phyloP scores from a whole-genome alignment of 1,140 invertebrate genomes.

The Listronotus bonariensis region DNA sequence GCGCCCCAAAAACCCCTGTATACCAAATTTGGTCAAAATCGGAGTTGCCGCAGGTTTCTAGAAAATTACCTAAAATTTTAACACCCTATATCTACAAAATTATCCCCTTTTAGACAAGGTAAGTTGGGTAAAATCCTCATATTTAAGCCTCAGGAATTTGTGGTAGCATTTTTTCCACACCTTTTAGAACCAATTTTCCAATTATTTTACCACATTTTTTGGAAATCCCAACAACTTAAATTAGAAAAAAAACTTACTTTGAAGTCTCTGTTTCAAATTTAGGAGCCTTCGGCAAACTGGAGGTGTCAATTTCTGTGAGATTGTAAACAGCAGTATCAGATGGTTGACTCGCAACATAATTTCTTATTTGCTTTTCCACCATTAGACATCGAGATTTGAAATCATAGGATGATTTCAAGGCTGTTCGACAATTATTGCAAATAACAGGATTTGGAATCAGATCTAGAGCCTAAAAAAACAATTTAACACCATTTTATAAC shows the following conservation, averaged over 20 bases:
- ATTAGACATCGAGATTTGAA: conserved; percentile 41
- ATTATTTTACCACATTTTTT: background rate
- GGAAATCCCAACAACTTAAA: background rate
- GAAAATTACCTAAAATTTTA: no score
- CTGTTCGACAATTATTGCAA: conserved; percentile 41
- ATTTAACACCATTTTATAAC: no score
- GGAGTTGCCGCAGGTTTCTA: no score
- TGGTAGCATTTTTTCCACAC: no score
- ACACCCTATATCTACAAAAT: no score
- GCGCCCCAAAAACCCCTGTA: no score
- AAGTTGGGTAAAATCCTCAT: no score
- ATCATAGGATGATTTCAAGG: conserved; percentile 42
- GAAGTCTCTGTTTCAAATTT: conserved; percentile 24
- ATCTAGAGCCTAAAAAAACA: conserved; percentile 41
- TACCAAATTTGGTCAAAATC: no score
- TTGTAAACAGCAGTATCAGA: conserved; percentile 27
- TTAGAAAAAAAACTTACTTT: conserved; percentile 9
- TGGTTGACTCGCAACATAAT: conserved; percentile 37
- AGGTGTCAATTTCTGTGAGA: conserved; percentile 30
- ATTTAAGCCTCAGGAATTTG: no score
- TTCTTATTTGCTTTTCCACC: conserved; percentile 42
- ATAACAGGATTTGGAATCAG: conserved; percentile 45
- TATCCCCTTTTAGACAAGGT: no score
- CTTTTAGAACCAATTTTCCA: no score
- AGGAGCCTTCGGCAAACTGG: conserved; percentile 26